Conservation (phyloP, 2,888 invertebrate genomes). For the Volucella inanis region DNA sequence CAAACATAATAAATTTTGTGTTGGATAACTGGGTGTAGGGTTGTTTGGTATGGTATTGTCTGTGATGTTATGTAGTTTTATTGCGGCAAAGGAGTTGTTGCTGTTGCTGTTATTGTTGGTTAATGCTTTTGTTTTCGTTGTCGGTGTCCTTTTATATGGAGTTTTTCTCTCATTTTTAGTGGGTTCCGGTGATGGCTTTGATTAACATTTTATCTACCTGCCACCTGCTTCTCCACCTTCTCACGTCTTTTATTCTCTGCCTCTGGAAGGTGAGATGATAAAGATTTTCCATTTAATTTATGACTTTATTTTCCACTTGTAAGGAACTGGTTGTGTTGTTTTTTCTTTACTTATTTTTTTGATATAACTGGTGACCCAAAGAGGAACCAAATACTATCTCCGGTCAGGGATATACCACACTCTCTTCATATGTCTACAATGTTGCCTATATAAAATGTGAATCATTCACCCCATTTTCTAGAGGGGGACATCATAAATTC, state of each 20-base stretch:
- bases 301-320: conserved; percentile 22
- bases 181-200: conserved; percentile 65
- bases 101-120: not conserved
- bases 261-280: conserved; percentile 26
- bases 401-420: conserved; percentile 43
- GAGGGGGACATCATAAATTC: conserved; percentile 61
- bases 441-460: conserved; percentile 39
- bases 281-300: conserved; percentile 48
- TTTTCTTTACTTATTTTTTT: not conserved
- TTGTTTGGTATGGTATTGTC: not conserved
- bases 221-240: conserved; percentile 49
- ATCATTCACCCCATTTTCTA: conserved; percentile 15
- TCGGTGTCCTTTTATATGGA: conserved; percentile 51
- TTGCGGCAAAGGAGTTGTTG: conserved; percentile 47
- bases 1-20: conserved; percentile 38
- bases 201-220: conserved; percentile 49
- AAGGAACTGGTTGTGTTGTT: not conserved
- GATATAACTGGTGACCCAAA: conserved; percentile 7
- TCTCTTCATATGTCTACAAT: not conserved
- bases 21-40: conserved; percentile 23
- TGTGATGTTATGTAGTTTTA: conserved; percentile 43
- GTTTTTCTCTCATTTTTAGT: conserved; percentile 30
- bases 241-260: not conserved
- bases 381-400: conserved; percentile 37
- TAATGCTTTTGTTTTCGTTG: not conserved